phyloP scores from a whole-genome alignment of 2,113 vertebrate genomes.

The Forbesichthys papilliferus region DNA sequence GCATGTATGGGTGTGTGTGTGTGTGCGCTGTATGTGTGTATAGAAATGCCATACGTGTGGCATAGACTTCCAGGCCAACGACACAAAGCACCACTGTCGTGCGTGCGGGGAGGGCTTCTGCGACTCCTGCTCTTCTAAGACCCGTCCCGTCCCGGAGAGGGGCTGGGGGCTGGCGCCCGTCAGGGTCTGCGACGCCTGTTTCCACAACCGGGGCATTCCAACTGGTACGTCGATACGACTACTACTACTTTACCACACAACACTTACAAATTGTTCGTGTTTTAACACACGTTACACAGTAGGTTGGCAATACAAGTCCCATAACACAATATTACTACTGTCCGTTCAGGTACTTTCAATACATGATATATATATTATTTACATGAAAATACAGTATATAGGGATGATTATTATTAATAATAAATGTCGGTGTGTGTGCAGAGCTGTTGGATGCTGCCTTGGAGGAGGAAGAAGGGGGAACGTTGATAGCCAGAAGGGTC shows the following conservation, averaged over 20 bases:
- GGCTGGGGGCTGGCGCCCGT: conserved; percentile 95
- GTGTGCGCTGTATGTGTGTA: background rate
- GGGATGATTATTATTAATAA: background rate
- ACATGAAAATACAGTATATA: background rate
- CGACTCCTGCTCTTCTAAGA: conserved; percentile 90
- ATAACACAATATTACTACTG: too few relatives aligned
- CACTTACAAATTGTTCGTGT: too few relatives aligned
- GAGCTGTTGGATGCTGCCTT: conserved; percentile 83
- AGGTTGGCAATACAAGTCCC: background rate
- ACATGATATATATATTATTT: too few relatives aligned
- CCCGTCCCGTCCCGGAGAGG: conserved; percentile 91
- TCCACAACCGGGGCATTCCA: conserved; percentile 82
- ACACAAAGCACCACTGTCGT: conserved; percentile 97
- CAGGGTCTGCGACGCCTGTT: conserved; percentile 92
- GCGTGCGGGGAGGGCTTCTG: conserved; percentile 98
- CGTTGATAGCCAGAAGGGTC: conserved; percentile 93
- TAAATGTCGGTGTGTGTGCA: conserved; percentile 39
- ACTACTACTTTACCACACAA: too few relatives aligned
- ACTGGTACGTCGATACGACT: conserved; percentile 74
- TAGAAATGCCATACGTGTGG: conserved; percentile 91
- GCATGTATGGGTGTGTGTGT: background rate
- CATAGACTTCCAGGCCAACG: conserved; percentile 87
- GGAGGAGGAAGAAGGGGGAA: conserved; percentile 90
- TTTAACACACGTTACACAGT: background rate
- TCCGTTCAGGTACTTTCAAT: too few relatives aligned